Conservation (phyloP, 2,797 vertebrate species). For the Furcifer pardalis region DNA sequence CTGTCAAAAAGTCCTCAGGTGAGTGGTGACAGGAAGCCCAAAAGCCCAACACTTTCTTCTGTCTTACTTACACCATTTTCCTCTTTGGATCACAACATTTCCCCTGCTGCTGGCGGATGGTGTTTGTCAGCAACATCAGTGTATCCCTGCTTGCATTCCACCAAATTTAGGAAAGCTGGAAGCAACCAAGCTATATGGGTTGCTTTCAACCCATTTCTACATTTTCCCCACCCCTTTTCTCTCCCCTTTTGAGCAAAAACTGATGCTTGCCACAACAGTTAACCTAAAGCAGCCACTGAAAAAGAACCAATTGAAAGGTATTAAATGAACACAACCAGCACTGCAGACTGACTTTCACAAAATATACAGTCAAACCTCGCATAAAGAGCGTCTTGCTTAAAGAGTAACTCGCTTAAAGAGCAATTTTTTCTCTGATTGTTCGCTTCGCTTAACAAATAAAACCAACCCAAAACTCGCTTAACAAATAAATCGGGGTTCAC, state of each 20-base stretch:
- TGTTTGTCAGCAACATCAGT: not conserved
- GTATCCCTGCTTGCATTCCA: not conserved
- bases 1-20: not conserved
- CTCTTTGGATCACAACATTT: too few relatives aligned
- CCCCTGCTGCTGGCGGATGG: not conserved
- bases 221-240: not conserved
- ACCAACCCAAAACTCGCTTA: too few relatives aligned
- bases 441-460: too few relatives aligned
- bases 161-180: not conserved
- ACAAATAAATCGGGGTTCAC: too few relatives aligned
- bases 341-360: conserved; percentile 19
- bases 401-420: too few relatives aligned
- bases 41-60: not conserved
- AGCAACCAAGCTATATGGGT: not conserved
- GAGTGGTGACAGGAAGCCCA: not conserved
- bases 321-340: conserved; percentile 47
- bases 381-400: too few relatives aligned
- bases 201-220: not conserved
- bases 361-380: too few relatives aligned
- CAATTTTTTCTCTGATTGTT: too few relatives aligned
- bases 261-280: conserved; percentile 30
- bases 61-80: too few relatives aligned
- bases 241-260: conserved; percentile 23
- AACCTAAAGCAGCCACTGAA: conserved; percentile 34
- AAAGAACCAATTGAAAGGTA: conserved; percentile 23